Percentiles rank a stretch among this genome's conserved stretches.
phyloP scores from a whole-genome alignment of 92 coral and sea anemone genomes.

The Siderastrea siderea region DNA sequence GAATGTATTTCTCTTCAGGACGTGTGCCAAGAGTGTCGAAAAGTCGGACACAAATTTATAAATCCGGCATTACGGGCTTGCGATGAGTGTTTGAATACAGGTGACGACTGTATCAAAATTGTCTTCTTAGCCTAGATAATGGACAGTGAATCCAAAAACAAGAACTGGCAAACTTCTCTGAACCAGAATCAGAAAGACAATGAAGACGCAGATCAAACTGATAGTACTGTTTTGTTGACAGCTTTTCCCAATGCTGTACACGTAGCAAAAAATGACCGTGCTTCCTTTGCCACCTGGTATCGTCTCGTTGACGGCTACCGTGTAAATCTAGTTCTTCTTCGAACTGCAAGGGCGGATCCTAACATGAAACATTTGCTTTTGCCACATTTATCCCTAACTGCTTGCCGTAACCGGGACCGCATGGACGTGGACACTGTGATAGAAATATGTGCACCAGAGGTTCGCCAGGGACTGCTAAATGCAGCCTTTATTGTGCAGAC shows the following conservation, averaged over 20 bases:
- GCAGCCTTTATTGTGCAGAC: constrained; percentile 47
- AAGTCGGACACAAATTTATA: constrained; percentile 48
- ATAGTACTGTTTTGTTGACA: constrained; percentile 19
- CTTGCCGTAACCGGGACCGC: constrained; percentile 65
- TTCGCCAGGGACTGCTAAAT: constrained; percentile 51
- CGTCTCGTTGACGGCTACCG: constrained; percentile 64
- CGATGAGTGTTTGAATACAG: constrained; percentile 45
- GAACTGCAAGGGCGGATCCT: constrained; percentile 64
- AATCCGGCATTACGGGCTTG: constrained; percentile 67
- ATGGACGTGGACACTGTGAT: constrained; percentile 67
- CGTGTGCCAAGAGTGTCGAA: constrained; percentile 54
- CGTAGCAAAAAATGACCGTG: constrained; percentile 63
- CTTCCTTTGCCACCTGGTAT: constrained; percentile 67
- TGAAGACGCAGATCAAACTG: neutral
- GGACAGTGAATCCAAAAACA: constrained; percentile 71
- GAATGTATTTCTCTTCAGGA: constrained; percentile 38
- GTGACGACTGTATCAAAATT: constrained; percentile 59
- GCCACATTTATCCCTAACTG: constrained; percentile 70
- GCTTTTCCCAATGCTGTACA: constrained; percentile 70
- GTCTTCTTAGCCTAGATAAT: constrained; percentile 54
- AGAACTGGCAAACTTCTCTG: constrained; percentile 54
- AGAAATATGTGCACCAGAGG: constrained; percentile 59
- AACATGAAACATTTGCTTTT: constrained; percentile 46
- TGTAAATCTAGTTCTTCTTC: constrained; percentile 64
- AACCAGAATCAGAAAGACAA: neutral